Percentiles rank a stretch among this genome's conserved stretches.
phyloP scores from a whole-genome alignment of 2,113 vertebrate genomes.

The Tragelaphus imberbis region DNA sequence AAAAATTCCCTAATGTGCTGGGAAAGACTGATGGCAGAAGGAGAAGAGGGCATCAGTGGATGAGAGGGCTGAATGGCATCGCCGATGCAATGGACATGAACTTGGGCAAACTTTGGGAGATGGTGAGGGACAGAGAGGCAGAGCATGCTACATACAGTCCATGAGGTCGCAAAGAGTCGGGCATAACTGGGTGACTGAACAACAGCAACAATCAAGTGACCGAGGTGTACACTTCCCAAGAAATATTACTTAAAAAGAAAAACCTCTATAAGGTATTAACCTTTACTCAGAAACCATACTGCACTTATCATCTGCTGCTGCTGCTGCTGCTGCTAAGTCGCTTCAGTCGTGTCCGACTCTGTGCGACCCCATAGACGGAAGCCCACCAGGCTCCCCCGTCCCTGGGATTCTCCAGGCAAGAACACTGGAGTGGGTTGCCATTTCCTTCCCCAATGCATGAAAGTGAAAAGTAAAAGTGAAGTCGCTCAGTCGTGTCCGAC shows the following conservation, averaged over 20 bases:
- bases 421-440: too few species aligned
- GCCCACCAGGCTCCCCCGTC: too few species aligned
- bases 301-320: neutral
- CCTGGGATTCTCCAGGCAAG: too few species aligned
- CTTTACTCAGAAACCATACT: neutral
- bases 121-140: neutral
- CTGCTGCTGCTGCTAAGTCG: too few species aligned
- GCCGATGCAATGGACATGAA: neutral
- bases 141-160: neutral
- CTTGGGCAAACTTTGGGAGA: neutral
- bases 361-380: too few species aligned
- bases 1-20: neutral
- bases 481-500: too few species aligned
- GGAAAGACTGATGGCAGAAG: neutral
- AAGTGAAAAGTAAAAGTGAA: too few species aligned
- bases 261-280: neutral
- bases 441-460: too few species aligned
- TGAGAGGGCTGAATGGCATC: neutral
- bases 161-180: neutral
- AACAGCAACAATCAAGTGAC: neutral
- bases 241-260: neutral
- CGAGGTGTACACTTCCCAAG: neutral
- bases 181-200: neutral
- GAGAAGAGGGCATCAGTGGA: neutral
- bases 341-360: too few species aligned